phyloP scores from a whole-genome alignment of 1,140 invertebrate genomes.

The Drosophila albomicans region DNA sequence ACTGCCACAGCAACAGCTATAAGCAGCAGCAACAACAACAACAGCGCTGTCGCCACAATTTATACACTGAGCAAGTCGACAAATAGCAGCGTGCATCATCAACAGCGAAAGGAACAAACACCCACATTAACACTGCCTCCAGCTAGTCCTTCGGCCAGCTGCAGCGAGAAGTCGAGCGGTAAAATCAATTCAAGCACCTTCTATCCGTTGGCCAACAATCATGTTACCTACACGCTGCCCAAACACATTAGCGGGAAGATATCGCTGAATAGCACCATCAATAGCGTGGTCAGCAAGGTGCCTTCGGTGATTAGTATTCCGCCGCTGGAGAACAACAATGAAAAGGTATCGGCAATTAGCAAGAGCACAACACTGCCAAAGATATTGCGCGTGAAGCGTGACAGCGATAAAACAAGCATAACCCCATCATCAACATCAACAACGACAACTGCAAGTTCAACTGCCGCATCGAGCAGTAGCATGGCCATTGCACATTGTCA shows the following conservation, averaged over 20 bases:
- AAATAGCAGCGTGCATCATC: constrained; percentile 39
- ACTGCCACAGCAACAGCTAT: constrained; percentile 30
- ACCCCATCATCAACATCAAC: constrained; percentile 8
- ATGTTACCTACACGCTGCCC: constrained; percentile 83
- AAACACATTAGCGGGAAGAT: constrained; percentile 83
- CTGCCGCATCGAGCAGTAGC: constrained; percentile 24
- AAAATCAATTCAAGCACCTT: constrained; percentile 84
- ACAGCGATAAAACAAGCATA: constrained; percentile 40
- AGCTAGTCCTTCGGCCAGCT: constrained; percentile 48
- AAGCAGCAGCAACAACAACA: constrained; percentile 37
- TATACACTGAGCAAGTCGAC: constrained; percentile 73
- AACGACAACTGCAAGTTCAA: constrained; percentile 7
- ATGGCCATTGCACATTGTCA: constrained; percentile 70
- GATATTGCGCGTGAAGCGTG: constrained; percentile 52
- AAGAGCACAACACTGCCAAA: constrained; percentile 67
- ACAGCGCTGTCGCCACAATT: constrained; percentile 70
- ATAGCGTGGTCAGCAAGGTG: constrained; percentile 84
- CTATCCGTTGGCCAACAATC: constrained; percentile 81
- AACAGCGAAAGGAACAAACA: constrained; percentile 65
- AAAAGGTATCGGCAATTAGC: constrained; percentile 16
- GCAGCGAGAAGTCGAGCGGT: constrained; percentile 61
- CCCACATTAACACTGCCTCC: constrained; percentile 70
- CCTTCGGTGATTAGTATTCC: constrained; percentile 84
- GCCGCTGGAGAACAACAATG: constrained; percentile 59
- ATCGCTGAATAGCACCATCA: constrained; percentile 81